These are phyloP conservation scores for Notarius lentiginosus DNA, from an alignment of 2,113 vertebrate genomes.

Conservation along the genomic window DNA sequence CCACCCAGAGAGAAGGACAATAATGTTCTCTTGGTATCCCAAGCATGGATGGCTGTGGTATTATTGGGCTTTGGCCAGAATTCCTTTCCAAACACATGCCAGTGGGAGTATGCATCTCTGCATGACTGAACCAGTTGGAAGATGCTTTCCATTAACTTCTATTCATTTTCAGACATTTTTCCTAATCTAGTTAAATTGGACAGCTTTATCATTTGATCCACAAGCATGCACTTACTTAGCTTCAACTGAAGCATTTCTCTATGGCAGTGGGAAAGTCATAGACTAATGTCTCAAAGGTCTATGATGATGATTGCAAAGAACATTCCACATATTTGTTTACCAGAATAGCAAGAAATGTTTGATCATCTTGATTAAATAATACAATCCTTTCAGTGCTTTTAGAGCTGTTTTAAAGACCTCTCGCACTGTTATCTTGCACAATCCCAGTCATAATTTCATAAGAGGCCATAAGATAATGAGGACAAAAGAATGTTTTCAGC, in stretches of 20 bases:
- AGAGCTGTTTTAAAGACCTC: not conserved
- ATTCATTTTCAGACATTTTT: not conserved
- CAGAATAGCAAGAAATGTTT: not conserved
- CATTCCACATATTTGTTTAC: not conserved
- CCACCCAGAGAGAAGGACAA: not conserved
- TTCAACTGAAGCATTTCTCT: not conserved
- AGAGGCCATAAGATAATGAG: not conserved
- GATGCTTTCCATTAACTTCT: not conserved
- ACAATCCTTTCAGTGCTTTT: not conserved
- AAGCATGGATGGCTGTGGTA: not conserved
- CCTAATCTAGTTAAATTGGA: not conserved
- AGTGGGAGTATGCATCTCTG: not conserved
- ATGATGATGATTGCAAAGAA: not conserved
- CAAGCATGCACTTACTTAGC: not conserved
- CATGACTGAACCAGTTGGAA: not conserved
- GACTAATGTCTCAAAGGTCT: not conserved
- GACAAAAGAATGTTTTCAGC: not conserved
- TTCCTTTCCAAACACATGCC: not conserved
- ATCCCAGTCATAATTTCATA: not conserved
- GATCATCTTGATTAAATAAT: not conserved
- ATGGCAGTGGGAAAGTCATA: not conserved
- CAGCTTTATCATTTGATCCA: not conserved
- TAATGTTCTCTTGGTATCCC: not conserved
- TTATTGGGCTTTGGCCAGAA: not conserved
- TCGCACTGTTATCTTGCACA: not conserved